Evolutionary conservation across 2,888 invertebrate species (phyloP), one percentile per base, ranked within the genome.

Genomic region (Cataglyphis cursor): DNA sequence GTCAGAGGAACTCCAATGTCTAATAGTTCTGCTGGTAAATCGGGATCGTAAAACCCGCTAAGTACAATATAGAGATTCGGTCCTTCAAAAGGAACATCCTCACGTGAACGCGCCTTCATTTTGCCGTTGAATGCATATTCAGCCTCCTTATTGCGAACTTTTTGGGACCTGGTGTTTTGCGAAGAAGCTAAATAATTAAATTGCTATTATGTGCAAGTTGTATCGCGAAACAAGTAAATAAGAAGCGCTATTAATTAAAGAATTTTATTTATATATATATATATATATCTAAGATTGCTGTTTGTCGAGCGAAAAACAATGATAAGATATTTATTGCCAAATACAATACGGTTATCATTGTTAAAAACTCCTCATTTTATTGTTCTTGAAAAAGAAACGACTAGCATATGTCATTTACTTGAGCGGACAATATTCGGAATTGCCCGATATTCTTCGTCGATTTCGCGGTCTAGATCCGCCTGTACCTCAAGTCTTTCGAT

Each of bases 11-110:
- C 90, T 9, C 89, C 90, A 3, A 88, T 83, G 66, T 87, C 88
- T 62, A 93, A 81, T 41, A 94, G 80, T 41, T 93, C 91, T 21
- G 66, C 44, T 0, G 92, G 91, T 31, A 94, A 73, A 9, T 87
- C 81, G 0, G 92, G 87, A 78, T 94, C 91, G 54, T 91, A 89
- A 91, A 96, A 96, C 0, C 96, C 96, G 1, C 96, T 95, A 0
- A 96, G 89, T 44, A 96, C 95, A 10, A 96, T 93, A 85, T 96
- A 96, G 21, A 96, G 90, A 87, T 96, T 95, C 0, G 96, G 96
- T 1, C 96, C 96, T 83, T 96, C 95, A 18, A 90, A 86, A 0
- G 96, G 96, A 85, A 94, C 96, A 86, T 96, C 96, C 3, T 96
- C 94, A 87, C 28, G 94, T 15, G 96, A 94, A 41, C 91, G 92